Base-by-base conservation (phyloP, 2,888 invertebrate species). In the Seira ritae region DNA sequence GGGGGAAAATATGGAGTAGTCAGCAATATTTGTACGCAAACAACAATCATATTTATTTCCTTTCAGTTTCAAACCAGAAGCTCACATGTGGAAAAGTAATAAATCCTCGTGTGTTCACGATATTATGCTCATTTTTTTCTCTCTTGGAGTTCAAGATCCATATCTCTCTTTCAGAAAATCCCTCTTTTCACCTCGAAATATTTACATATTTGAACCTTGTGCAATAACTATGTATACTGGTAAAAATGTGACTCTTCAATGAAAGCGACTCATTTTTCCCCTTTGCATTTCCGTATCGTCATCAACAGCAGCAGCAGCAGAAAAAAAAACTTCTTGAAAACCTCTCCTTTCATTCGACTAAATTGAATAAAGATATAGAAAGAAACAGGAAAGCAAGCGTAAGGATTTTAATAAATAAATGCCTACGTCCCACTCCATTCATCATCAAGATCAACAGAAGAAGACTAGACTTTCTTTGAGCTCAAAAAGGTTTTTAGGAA, bases 21-120 rank as follows among this genome's bases (percentile, higher is more conserved):
- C 15, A 8, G 17, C 15, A 15, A 17, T 55, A 55, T 55, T 55
- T 55, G 55, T 55, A 55, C 55, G 31, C 31, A 31, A 31, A 55
- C 55, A 55, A 55, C 55, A 55, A 55, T 55, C 55, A 67, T 67
- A 37, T 72, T 79, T 46, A 78, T 78, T 79, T 79, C 60, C 72
- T 19, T 42, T 65, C 19, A 17, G 55, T 31, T 55, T 55, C 3
- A 55, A 55, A 55, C 55, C 55, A 55, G 55, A 69, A 37, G 73
- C 62, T 80, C 74, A 80, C 80, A 80, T 80, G 80, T 80, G 80
- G 67, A 80, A 80, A 80, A 74, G 80, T 73, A 80, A 80, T 80
- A 80, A 80, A 80, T 80, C 80, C 2, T 74, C 1, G 19, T 17
- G 60, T 55, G 55, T 42, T 62, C 60, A 77, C 31, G 60, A 60